Conservation (phyloP, 2,797 vertebrate species). For the Mormyrops boulengeri region DNA sequence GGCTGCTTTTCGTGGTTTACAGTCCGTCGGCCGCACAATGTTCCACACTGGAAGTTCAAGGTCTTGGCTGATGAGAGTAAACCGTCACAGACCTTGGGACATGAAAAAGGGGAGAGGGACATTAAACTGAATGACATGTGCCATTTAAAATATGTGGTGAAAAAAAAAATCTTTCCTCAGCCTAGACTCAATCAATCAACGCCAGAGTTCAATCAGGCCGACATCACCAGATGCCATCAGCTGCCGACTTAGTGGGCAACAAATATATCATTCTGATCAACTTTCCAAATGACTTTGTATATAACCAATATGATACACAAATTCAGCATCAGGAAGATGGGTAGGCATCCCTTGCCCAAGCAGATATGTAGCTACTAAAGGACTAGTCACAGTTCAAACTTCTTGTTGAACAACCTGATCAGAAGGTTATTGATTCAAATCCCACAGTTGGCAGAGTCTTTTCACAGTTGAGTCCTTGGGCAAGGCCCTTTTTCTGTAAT, state of each 20-base stretch:
- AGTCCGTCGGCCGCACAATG: neutral
- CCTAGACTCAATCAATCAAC: neutral
- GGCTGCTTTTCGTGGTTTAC: neutral
- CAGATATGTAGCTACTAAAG: neutral
- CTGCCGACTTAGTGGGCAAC: neutral
- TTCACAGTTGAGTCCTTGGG: neutral
- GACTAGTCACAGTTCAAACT: neutral
- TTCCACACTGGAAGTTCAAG: neutral
- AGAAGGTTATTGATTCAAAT: neutral
- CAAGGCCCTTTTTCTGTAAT: neutral
- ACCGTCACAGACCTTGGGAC: neutral
- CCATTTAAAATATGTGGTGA: neutral
- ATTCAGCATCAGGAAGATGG: neutral
- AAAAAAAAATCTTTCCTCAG: neutral
- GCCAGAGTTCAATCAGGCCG: neutral
- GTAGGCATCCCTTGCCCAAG: neutral
- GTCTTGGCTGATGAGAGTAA: neutral
- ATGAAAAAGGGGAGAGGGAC: neutral
- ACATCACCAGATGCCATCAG: neutral
- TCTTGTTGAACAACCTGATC: neutral
- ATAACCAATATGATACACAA: neutral
- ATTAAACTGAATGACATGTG: neutral
- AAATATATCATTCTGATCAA: neutral
- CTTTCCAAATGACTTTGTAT: neutral
- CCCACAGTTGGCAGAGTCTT: neutral